Percentiles rank a stretch among this genome's conserved stretches.
phyloP scores from a whole-genome alignment of 2,888 invertebrate species.

The Oscheius sp. region DNA sequence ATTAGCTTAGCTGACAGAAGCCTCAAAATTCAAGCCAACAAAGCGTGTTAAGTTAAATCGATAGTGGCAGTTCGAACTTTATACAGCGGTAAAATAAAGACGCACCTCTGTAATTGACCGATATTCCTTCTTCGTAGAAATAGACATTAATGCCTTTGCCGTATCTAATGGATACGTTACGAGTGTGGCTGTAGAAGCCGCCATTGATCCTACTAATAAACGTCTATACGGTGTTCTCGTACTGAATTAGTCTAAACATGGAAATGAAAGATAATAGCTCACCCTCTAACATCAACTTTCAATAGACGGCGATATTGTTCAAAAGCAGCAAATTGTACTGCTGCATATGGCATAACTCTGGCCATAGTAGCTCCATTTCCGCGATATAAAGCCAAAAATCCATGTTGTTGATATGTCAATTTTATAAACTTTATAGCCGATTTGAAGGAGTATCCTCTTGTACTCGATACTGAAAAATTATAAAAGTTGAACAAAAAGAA shows the following conservation, averaged over 20 bases:
- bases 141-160: conserved; percentile 78
- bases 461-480: conserved; percentile 70
- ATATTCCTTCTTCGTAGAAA: conserved; percentile 47
- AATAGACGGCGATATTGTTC: conserved; percentile 92
- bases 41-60: no score
- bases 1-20: no score
- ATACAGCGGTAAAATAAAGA: background rate
- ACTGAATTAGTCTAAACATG: background rate
- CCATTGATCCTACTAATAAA: conserved; percentile 89
- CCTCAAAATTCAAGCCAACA: background rate
- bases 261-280: background rate
- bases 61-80: no score
- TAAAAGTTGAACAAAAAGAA: conserved; percentile 26
- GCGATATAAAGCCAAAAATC: conserved; percentile 80
- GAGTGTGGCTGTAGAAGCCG: conserved; percentile 92
- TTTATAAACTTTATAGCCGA: conserved; percentile 73
- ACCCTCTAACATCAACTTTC: conserved; percentile 63
- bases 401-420: conserved; percentile 80
- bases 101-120: conserved; percentile 34
- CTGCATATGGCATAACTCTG: conserved; percentile 93
- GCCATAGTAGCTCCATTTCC: conserved; percentile 99
- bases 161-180: conserved; percentile 95
- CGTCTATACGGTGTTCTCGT: conserved; percentile 74
- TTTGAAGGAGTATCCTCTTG: conserved; percentile 72
- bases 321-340: conserved; percentile 95